Evolutionary conservation across 2,113 vertebrate genomes (phyloP), one percentile per base, ranked within the genome.

Genomic region (Podocnemis expansa): DNA sequence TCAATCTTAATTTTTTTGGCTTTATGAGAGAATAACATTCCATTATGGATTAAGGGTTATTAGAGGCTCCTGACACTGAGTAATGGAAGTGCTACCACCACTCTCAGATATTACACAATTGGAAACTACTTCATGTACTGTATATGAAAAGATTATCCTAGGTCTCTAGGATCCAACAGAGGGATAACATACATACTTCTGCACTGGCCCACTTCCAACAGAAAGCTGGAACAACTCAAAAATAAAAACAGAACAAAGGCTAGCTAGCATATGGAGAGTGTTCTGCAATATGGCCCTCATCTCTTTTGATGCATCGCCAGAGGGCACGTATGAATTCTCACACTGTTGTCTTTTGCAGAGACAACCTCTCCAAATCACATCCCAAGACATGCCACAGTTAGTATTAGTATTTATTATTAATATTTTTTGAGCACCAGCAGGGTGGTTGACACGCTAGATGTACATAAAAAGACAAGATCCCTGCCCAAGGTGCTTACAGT

Each of bases 221-320:
- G 93, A 89, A 96, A 96, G 94, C 90, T 95, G 75, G 80, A 93
- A 93, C 88, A 91, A 90, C 89, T 45, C 80, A 24, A 82, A 54
- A 51, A 45, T 49, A 52, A 49, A 88, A 87, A 10, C 85, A 91
- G 93, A 97, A 95, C 93, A 96, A 96, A 97, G 97, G 88, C 82
- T 85, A 89, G 87, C 84, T 87, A 88, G 91, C 97, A 97, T 93
- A 97, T 96, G 94, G 96, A 89, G 87, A 95, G 90, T 96, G 78
- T 94, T 88, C 91, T 82, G 88, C 95, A 97, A 94, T 96, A 96
- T 97, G 93, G 93, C 95, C 73, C 93, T 94, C 84, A 88, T 96
- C 94, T 84, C 88, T 94, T 97, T 93, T 95, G 89, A 95, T 94
- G 58, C 75, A 49, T 87, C 82, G 95, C 91, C 85, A 82, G 86